Percentiles rank a stretch among this genome's conserved stretches.
Evolutionary conservation across 2,113 vertebrate species (phyloP).

Genomic region (Aptenodytes forsteri): DNA sequence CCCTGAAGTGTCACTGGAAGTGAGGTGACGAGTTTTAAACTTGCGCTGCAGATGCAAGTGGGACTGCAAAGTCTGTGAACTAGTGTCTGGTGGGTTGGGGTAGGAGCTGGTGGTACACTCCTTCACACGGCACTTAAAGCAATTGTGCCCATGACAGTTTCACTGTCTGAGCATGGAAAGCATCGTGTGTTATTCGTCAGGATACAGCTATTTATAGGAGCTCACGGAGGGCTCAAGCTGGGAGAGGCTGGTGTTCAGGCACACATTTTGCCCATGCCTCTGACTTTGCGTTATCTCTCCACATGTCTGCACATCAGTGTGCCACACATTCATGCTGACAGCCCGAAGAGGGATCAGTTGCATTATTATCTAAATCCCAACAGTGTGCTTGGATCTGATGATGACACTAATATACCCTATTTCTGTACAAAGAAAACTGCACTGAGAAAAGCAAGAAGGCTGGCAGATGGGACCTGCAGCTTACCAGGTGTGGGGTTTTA

Average conservation of each 20-base stretch:
- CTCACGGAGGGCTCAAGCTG: not conserved
- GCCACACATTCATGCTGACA: not conserved
- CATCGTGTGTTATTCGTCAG: not conserved
- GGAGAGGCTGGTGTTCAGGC: not conserved
- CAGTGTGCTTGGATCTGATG: not conserved
- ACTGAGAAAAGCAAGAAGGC: not conserved
- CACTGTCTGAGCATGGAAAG: not conserved
- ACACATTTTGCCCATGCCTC: not conserved
- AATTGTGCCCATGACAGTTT: not conserved
- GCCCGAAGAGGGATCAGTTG: not conserved
- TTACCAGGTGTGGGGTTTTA: conserved; percentile 35
- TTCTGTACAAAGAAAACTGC: not conserved
- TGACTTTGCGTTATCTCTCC: not conserved
- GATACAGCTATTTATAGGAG: not conserved
- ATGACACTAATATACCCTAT: not conserved
- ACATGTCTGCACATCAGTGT: not conserved
- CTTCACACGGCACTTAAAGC: not conserved
- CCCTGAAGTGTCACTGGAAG: not conserved
- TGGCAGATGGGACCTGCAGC: not conserved
- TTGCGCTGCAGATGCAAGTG: not conserved
- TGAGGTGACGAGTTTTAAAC: not conserved
- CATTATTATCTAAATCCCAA: conserved; percentile 2
- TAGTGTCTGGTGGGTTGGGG: not conserved
- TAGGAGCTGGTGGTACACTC: not conserved
- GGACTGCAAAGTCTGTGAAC: not conserved